Base-by-base conservation (phyloP, 1,140 invertebrate genomes). In the Plutomurus gul region DNA sequence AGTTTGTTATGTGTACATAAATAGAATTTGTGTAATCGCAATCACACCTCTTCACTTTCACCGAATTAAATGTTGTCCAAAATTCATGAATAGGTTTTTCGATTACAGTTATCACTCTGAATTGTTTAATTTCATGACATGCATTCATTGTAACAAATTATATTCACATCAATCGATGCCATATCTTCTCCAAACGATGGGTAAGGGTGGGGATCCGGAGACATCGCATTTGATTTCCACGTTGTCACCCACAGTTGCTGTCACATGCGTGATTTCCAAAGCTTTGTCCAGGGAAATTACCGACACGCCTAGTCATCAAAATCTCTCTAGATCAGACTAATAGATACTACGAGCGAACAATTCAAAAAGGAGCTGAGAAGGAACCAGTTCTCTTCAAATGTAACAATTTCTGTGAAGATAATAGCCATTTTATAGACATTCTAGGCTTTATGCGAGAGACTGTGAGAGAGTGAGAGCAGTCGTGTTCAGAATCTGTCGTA, bases 141-240 rank as follows among this genome's bases (percentile, higher is more conserved):
- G n/a, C n/a, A n/a, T n/a, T n/a, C n/a, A n/a, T n/a, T n/a, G n/a
- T n/a, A n/a, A n/a, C n/a, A n/a, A n/a, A n/a, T n/a, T n/a, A n/a
- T n/a, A n/a, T n/a, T n/a, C n/a, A n/a, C n/a, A n/a, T n/a, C n/a
- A 86, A 85, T 93, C 92, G 25, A 91, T 88, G 1, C 89, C 89
- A 85, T 93, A 90, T 80, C 93, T 88, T 80, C 90, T 87, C 93
- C 93, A 94, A 6, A 93, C 89, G 46, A 94, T 90, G 18, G 92
- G 91, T 0, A 91, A 91, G 3, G 91, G 89, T 25, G 92, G 92
- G 16, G 89, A 91, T 47, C 92, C 91, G 11, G 90, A 91, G 11
- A 92, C 91, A 84, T 93, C 92, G 56, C 93, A 94, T 84, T 93
- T 93, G 77, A 94, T 91, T 85, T 94, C 92, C 36, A 94, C 90